These are phyloP conservation scores for Sinonovacula constricta DNA, from an alignment of 1,140 invertebrate genomes.

Conservation along the genomic window DNA sequence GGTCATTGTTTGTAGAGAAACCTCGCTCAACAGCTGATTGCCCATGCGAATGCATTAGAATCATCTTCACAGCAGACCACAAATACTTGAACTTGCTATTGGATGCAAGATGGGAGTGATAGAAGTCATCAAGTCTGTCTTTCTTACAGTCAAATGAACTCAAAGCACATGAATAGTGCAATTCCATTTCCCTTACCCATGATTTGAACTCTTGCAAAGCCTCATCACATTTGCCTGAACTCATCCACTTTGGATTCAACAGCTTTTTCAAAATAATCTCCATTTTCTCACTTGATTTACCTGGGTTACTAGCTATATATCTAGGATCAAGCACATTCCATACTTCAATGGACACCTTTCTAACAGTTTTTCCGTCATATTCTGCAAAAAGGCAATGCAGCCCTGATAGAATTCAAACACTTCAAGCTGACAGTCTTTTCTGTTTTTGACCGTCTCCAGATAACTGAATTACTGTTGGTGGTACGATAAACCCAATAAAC, in stretches of 20 bases:
- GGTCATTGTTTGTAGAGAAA: conserved; percentile 33
- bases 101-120: conserved; percentile 8
- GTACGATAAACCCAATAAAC: no score
- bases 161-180: conserved; percentile 12
- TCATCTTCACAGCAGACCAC: conserved; percentile 20
- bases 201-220: conserved; percentile 28
- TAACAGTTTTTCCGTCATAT: conserved; percentile 16
- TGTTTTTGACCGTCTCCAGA: conserved; percentile 10
- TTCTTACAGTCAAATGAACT: conserved; percentile 25
- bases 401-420: conserved; percentile 33
- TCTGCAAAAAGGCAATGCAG: conserved; percentile 6
- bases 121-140: conserved; percentile 36
- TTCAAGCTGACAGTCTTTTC: conserved; percentile 32
- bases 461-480: no score
- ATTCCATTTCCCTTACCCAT: conserved; percentile 30
- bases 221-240: conserved; percentile 26
- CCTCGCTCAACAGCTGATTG: conserved; percentile 37
- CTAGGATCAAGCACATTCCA: conserved; percentile 19
- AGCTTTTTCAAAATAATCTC: conserved; percentile 37
- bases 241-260: conserved; percentile 16
- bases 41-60: conserved; percentile 34
- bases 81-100: conserved; percentile 11
- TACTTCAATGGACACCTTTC: conserved; percentile 47
- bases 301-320: conserved; percentile 24
- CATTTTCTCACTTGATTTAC: conserved; percentile 33